These are phyloP conservation scores for Heteronetta atricapilla DNA, from an alignment of 2,113 vertebrate species.

Conservation along the genomic window DNA sequence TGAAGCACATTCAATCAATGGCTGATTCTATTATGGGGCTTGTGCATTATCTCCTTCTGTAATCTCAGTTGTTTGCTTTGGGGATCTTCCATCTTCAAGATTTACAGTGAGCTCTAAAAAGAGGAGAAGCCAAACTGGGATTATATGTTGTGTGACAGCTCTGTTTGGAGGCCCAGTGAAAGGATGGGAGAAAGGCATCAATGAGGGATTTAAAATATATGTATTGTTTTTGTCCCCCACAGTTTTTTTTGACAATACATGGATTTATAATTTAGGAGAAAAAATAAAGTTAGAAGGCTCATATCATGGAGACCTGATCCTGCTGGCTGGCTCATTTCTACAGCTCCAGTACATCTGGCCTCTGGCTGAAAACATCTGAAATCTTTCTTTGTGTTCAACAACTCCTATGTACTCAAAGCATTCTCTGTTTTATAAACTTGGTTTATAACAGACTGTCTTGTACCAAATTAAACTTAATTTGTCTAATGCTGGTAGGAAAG, in stretches of 20 bases:
- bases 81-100: slow-evolving; percentile 72
- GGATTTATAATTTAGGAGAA: slow-evolving; percentile 64
- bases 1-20: slow-evolving; percentile 64
- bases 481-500: slow-evolving; percentile 63
- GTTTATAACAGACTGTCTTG: slow-evolving; percentile 59
- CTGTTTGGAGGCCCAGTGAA: slow-evolving; percentile 74
- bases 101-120: slow-evolving; percentile 66
- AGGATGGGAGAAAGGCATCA: slow-evolving; percentile 69
- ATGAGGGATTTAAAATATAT: slow-evolving; percentile 55
- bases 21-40: slow-evolving; percentile 73
- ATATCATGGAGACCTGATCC: slow-evolving; percentile 43
- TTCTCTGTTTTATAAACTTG: slow-evolving; percentile 64
- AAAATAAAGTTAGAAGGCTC: slow-evolving; percentile 27
- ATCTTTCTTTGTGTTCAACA: slow-evolving; percentile 58
- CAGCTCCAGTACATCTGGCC: slow-evolving; percentile 59
- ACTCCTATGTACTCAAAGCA: slow-evolving; percentile 35
- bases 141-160: slow-evolving; percentile 73
- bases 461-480: slow-evolving; percentile 57
- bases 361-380: slow-evolving; percentile 69
- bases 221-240: slow-evolving; percentile 36
- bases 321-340: slow-evolving; percentile 62
- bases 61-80: slow-evolving; percentile 79
- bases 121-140: slow-evolving; percentile 72
- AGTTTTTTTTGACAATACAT: slow-evolving; percentile 48
- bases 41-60: slow-evolving; percentile 74